These are phyloP conservation scores for Ectemnius continuus DNA, from an alignment of 2,888 invertebrate genomes.

Conservation along the genomic window DNA sequence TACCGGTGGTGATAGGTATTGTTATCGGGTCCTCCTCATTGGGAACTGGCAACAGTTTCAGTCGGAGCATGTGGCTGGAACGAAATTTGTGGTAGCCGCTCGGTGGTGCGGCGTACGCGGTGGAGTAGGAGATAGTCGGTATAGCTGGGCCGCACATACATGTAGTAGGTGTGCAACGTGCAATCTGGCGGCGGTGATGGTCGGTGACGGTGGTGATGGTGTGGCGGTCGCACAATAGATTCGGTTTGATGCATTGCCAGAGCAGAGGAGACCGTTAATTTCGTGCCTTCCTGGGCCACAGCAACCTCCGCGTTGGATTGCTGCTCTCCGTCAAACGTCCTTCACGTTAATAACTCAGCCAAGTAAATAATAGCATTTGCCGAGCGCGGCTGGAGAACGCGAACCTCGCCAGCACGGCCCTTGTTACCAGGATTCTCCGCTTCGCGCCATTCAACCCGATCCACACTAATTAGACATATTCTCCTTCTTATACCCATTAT, in stretches of 20 bases:
- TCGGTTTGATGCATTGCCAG: slow-evolving; percentile 69
- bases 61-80: too few species aligned
- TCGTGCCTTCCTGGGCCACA: slow-evolving; percentile 62
- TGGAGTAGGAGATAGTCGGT: background rate
- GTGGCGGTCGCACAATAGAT: slow-evolving; percentile 66
- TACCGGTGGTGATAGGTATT: slow-evolving; percentile 41
- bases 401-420: too few species aligned
- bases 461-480: too few species aligned
- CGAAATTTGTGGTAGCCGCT: background rate
- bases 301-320: slow-evolving; percentile 50
- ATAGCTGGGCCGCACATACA: slow-evolving; percentile 6
- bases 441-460: too few species aligned
- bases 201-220: slow-evolving; percentile 54
- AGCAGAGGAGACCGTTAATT: slow-evolving; percentile 68
- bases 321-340: slow-evolving; percentile 56
- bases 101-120: background rate
- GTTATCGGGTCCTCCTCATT: slow-evolving; percentile 51
- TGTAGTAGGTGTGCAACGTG: slow-evolving; percentile 42
- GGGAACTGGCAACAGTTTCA: slow-evolving; percentile 47
- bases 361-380: slow-evolving; percentile 58
- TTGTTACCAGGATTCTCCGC: too few species aligned
- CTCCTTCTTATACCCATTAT: too few species aligned
- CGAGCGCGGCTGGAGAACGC: slow-evolving; percentile 29
- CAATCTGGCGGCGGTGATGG: slow-evolving; percentile 52
- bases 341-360: slow-evolving; percentile 59